Evolutionary conservation across 2,888 invertebrate species (phyloP).

Genomic region (Ennomos erosarius): DNA sequence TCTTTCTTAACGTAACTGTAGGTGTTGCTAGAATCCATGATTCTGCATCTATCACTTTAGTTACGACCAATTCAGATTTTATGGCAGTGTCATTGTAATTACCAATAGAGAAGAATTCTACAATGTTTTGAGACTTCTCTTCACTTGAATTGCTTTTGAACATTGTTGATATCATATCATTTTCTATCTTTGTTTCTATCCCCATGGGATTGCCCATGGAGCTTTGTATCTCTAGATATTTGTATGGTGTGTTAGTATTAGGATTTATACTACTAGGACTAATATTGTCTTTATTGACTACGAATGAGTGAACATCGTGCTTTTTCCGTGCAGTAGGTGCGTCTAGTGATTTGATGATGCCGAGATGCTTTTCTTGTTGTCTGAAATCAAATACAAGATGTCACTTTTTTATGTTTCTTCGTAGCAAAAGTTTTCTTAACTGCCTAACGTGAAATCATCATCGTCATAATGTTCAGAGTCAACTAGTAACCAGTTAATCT

Average conservation of each 20-base stretch:
- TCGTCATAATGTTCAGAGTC: too few relatives aligned
- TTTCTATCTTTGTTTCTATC: conserved; percentile 38
- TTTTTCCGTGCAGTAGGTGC: conserved; percentile 75
- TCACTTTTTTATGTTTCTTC: too few relatives aligned
- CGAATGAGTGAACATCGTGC: conserved; percentile 80
- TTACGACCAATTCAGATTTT: conserved; percentile 58
- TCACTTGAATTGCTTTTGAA: conserved; percentile 23
- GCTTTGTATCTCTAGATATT: conserved; percentile 64
- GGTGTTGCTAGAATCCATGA: conserved; percentile 76
- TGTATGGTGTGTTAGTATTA: conserved; percentile 57
- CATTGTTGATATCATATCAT: conserved; percentile 36
- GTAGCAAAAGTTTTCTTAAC: too few relatives aligned
- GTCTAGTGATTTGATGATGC: conserved; percentile 86
- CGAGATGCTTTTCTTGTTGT: conserved; percentile 93
- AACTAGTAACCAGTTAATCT: too few relatives aligned
- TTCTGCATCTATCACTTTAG: conserved; percentile 61
- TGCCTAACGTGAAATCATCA: too few relatives aligned
- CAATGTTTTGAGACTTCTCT: conserved; percentile 32
- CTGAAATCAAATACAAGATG: conserved; percentile 67
- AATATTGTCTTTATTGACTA: conserved; percentile 66
- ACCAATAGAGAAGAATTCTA: conserved; percentile 56
- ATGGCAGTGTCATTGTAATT: conserved; percentile 45
- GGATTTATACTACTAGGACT: conserved; percentile 49
- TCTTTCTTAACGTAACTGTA: conserved; percentile 64
- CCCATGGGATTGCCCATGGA: conserved; percentile 51